phyloP scores from a whole-genome alignment of 2,113 vertebrate species.

The Camelus bactrianus region DNA sequence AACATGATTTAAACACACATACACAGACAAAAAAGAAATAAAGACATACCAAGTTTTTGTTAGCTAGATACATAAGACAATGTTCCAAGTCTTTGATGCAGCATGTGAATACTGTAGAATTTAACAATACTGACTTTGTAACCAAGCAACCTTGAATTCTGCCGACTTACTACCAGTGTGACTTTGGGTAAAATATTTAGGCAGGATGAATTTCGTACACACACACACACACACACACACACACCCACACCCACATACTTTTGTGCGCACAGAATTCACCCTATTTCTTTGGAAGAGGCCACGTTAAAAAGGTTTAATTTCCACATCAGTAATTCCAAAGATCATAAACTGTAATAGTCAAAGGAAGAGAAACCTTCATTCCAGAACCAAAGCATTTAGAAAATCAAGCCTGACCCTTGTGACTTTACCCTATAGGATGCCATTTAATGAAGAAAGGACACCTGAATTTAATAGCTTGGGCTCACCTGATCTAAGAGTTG shows the following conservation, averaged over 20 bases:
- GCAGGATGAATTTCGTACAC: neutral
- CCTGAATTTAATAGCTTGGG: neutral
- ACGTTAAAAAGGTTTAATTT: neutral
- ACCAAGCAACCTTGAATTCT: neutral
- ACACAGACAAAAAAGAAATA: neutral
- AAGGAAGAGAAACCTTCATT: neutral
- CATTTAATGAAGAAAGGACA: neutral
- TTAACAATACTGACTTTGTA: neutral
- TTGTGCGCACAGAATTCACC: neutral
- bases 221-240: neutral
- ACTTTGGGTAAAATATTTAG: neutral
- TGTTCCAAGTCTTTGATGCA: neutral
- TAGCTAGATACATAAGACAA: neutral
- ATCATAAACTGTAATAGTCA: neutral
- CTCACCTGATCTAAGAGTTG: neutral
- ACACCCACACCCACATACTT: neutral
- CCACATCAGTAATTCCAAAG: neutral
- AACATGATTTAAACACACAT: neutral
- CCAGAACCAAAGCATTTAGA: neutral
- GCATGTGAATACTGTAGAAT: neutral
- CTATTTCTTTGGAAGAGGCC: neutral
- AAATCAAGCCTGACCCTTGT: neutral
- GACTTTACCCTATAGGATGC: neutral
- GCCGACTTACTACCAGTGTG: neutral
- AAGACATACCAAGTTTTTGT: neutral